Base-by-base conservation (phyloP, 2,888 invertebrate genomes). In the Panopea generosa region DNA sequence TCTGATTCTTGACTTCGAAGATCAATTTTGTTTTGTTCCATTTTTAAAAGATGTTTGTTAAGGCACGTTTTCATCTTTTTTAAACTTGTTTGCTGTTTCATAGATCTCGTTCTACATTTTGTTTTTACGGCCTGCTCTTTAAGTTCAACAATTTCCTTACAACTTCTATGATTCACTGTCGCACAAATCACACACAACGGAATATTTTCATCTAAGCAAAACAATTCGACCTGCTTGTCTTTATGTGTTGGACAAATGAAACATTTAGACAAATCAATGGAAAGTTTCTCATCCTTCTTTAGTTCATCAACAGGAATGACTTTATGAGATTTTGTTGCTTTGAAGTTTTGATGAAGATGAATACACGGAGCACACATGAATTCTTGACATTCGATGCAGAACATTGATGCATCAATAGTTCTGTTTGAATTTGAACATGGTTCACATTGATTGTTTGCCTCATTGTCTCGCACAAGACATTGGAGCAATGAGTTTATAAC, bases 121-220 rank as follows among this genome's bases (percentile, higher is more conserved):
- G 47, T 49, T 29, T 52, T 33, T 38, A n/a, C 38, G 11, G 50
- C 40, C 7, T 24, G 29, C 9, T 50, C 18, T 16, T 63, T 22
- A 18, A 63, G 18, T 4, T 33, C 24, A 22, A 29, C 40, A 18
- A 63, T 50, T 11, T 52, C 16, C 20, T n/a, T 20, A 38, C 63
- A 63, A 52, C 33, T 33, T 18, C 63, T 52, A 16, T 63, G 63
- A 11, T 50, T 40, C 4, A 50, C 40, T 2, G 29, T 38, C 4
- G 52, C 38, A 50, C 63, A 63, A 16, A 40, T n/a, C 18, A 38
- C 18, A 52, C 63, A 63, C 33, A 49, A 26, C 6, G 52, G 52
- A 3, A 16, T 33, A 11, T 63, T 20, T n/a, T 63, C 50, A 22
- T 49, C 33, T 24, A 20, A 18, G 53, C 63, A 63, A 52, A 29